Percentiles rank a stretch among this genome's conserved stretches.
phyloP scores from a whole-genome alignment of 2,888 invertebrate species.

The Thereva nobilitata region DNA sequence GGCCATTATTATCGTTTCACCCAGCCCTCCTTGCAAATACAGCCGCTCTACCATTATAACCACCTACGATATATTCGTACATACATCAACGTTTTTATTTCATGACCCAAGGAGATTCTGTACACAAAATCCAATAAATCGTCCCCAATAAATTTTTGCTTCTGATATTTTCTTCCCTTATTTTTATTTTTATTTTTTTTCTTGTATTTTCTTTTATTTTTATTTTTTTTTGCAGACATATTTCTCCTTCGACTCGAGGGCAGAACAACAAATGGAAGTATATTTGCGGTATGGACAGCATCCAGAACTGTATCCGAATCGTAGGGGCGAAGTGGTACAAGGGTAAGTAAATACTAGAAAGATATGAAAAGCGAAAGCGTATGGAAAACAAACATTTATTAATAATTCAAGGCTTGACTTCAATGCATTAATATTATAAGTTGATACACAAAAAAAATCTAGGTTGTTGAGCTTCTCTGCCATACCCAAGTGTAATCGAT shows the following conservation, averaged over 20 bases:
- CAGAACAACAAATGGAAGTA: conserved; percentile 89
- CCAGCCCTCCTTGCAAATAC: not conserved
- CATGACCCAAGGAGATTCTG: conserved; percentile 8
- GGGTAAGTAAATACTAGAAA: conserved; percentile 64
- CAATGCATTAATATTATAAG: too few species aligned
- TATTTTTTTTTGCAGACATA: conserved; percentile 63
- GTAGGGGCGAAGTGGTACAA: conserved; percentile 84
- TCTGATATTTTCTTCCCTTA: conserved; percentile 7
- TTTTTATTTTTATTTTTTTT: conserved; percentile 8
- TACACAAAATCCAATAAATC: conserved; percentile 18
- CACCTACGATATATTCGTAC: conserved; percentile 3
- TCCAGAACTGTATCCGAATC: conserved; percentile 88
- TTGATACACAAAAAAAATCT: too few species aligned
- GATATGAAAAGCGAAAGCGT: not conserved
- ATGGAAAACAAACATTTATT: not conserved
- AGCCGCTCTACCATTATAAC: not conserved
- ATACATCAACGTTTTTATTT: conserved; percentile 22
- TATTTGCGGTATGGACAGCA: conserved; percentile 91
- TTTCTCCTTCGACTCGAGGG: conserved; percentile 80
- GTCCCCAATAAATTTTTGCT: conserved; percentile 25
- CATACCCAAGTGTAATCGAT: too few species aligned
- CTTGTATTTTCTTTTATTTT: conserved; percentile 11
- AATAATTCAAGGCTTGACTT: too few species aligned
- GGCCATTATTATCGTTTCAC: conserved; percentile 12
- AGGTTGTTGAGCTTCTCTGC: too few species aligned